Evolutionary conservation across 2,113 vertebrate species (phyloP).

Genomic region (Phalacrocorax aristotelis): DNA sequence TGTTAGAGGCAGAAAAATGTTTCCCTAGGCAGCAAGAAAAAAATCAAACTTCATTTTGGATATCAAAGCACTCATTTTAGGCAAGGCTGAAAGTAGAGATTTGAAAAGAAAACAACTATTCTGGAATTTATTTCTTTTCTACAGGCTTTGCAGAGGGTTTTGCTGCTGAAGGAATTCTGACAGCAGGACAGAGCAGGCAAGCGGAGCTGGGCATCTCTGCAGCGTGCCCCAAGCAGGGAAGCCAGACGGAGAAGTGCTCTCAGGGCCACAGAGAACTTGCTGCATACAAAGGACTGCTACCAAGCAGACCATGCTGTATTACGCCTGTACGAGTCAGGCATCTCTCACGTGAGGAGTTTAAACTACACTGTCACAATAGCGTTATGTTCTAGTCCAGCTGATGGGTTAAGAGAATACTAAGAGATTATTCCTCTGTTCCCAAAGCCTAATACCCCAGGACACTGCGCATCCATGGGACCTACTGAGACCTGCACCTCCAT

Average conservation of each 20-base stretch:
- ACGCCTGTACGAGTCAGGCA: accelerated
- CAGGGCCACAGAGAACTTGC: not conserved
- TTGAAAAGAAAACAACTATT: not conserved
- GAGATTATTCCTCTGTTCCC: not conserved
- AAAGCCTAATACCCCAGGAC: not conserved
- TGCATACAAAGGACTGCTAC: accelerated
- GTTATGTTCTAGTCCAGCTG: accelerated
- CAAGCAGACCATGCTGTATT: accelerated
- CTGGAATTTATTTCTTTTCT: not conserved
- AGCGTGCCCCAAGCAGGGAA: not conserved
- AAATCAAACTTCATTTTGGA: not conserved
- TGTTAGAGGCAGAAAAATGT: not conserved
- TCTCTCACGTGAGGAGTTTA: no score
- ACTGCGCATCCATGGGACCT: accelerated
- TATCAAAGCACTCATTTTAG: not conserved
- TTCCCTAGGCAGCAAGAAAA: not conserved
- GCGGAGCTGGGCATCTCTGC: not conserved
- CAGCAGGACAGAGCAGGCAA: not conserved
- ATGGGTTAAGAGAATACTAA: not conserved
- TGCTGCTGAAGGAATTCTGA: not conserved
- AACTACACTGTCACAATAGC: not conserved
- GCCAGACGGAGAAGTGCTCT: not conserved
- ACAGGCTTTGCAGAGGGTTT: not conserved
- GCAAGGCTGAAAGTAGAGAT: not conserved
- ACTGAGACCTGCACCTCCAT: not conserved